phyloP scores from a whole-genome alignment of 2,797 vertebrate genomes.

The Eurystomus glaucurus region DNA sequence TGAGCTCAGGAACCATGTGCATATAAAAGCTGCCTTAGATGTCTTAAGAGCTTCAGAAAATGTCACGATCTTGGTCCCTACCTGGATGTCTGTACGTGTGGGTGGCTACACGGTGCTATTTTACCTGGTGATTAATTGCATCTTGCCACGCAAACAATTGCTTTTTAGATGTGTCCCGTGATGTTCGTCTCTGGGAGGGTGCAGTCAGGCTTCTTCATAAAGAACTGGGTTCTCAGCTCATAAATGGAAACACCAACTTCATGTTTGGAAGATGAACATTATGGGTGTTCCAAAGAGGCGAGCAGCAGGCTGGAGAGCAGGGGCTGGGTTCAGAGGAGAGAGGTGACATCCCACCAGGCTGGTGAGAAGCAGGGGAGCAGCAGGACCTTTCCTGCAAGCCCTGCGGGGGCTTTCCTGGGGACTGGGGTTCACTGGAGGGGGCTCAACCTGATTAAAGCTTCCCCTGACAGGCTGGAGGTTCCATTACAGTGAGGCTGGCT shows the following conservation, averaged over 20 bases:
- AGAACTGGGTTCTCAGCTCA: background rate
- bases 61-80: fast-evolving
- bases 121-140: background rate
- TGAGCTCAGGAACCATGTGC: background rate
- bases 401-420: background rate
- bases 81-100: fast-evolving
- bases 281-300: background rate
- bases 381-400: fast-evolving
- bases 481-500: fast-evolving
- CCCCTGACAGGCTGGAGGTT: background rate
- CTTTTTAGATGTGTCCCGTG: background rate
- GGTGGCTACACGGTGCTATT: background rate
- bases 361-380: background rate
- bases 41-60: background rate
- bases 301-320: background rate
- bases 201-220: background rate
- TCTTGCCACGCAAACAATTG: background rate
- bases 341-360: background rate
- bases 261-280: background rate
- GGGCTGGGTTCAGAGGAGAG: background rate
- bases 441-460: background rate
- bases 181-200: background rate
- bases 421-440: background rate
- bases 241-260: background rate
- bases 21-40: background rate